Evolutionary conservation across 35 echinoderm and acorn worm species (phyloP).

Genomic region (Strongylocentrotus purpuratus): DNA sequence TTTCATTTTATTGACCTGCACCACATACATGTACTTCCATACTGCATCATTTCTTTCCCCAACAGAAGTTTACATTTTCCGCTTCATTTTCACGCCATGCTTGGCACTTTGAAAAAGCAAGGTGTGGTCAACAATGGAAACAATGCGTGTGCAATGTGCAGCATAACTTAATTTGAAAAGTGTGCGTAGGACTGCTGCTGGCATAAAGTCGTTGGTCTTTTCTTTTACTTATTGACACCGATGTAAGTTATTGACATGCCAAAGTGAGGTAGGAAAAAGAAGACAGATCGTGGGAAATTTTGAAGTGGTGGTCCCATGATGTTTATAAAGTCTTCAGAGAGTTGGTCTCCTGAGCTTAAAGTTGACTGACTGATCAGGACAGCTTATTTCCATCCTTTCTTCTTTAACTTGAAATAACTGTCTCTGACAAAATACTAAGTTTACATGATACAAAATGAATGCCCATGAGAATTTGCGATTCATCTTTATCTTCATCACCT

Average conservation of each 20-base stretch:
- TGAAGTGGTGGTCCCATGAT: background rate
- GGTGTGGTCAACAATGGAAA: background rate
- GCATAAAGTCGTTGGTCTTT: background rate
- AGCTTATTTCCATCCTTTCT: background rate
- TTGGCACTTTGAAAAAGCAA: background rate
- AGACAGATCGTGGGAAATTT: background rate
- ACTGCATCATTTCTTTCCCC: background rate
- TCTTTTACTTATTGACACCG: background rate
- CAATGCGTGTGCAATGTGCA: background rate
- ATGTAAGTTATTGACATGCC: background rate
- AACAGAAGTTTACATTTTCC: background rate
- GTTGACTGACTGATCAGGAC: background rate
- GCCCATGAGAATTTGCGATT: no score
- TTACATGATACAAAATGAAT: background rate
- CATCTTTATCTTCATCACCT: background rate
- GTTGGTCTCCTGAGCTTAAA: background rate
- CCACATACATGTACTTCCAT: background rate
- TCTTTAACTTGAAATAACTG: background rate
- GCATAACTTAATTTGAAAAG: background rate
- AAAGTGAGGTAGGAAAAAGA: slow-evolving; percentile 9
- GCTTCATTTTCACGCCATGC: background rate
- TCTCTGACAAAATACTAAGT: background rate
- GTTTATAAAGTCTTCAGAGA: background rate
- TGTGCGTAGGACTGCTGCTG: background rate
- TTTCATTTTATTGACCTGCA: background rate